Percentiles rank a stretch among this genome's conserved stretches.
Conservation (phyloP, 2,888 invertebrate genomes). For the Parnassius mnemosyne region DNA sequence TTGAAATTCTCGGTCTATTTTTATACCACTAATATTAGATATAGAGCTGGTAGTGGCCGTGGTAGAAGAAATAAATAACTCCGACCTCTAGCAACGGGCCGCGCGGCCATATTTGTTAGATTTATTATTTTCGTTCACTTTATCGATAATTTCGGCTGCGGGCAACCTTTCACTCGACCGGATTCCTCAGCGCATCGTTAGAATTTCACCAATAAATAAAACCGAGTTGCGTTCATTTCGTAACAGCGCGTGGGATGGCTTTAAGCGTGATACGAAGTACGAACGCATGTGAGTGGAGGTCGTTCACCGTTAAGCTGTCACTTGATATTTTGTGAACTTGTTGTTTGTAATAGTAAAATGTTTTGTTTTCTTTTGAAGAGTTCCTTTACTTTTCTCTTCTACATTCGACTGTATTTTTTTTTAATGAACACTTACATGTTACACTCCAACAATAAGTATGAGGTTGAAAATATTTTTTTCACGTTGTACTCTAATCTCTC, state of each 20-base stretch:
- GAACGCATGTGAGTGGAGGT: constrained; percentile 15
- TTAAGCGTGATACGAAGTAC: constrained; percentile 10
- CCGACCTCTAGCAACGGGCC: neutral
- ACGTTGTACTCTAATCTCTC: too few species aligned
- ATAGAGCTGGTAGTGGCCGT: neutral
- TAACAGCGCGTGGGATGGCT: constrained; percentile 29
- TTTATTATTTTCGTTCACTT: constrained; percentile 19
- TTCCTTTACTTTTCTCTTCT: neutral
- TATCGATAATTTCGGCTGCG: constrained; percentile 21
- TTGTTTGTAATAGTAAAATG: constrained; percentile 7
- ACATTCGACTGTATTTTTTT: too few species aligned
- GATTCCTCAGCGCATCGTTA: constrained; percentile 23
- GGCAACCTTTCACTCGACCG: constrained; percentile 19
- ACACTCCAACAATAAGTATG: too few species aligned
- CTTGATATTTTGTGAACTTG: constrained; percentile 14
- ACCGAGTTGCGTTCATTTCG: constrained; percentile 28
- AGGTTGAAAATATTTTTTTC: too few species aligned
- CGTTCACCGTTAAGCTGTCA: constrained; percentile 17
- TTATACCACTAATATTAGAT: too few species aligned
- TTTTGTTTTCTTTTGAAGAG: constrained; percentile 8
- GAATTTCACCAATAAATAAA: constrained; percentile 33
- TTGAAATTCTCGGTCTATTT: too few species aligned
- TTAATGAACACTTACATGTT: too few species aligned
- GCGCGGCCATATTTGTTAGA: constrained; percentile 5
- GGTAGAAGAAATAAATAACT: neutral